Evolutionary conservation across 2,888 invertebrate genomes (phyloP).

Genomic region (Drosophila paucipuncta): DNA sequence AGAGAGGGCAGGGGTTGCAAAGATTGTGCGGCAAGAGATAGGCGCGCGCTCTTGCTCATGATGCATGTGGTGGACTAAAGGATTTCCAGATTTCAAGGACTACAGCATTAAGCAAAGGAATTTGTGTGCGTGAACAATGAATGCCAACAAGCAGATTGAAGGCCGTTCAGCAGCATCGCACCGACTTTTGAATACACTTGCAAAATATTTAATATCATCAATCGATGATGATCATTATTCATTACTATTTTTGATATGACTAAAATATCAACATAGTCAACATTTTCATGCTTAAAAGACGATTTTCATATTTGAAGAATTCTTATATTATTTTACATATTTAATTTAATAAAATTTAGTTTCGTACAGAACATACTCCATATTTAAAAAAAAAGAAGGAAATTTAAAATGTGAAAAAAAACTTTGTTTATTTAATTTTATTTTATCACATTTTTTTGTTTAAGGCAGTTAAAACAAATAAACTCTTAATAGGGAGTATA

Average conservation of each 20-base stretch:
- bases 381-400: not conserved
- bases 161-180: not conserved
- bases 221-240: not conserved
- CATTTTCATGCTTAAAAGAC: not conserved
- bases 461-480: not conserved
- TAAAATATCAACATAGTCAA: not conserved
- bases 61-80: conserved; percentile 55
- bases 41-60: conserved; percentile 49
- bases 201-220: not conserved
- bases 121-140: conserved; percentile 76
- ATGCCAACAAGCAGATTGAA: conserved; percentile 7
- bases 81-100: conserved; percentile 76
- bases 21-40: conserved; percentile 50
- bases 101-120: conserved; percentile 72
- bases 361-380: too few relatives aligned
- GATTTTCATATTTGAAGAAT: not conserved
- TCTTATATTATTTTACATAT: too few relatives aligned
- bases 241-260: not conserved
- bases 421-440: not conserved
- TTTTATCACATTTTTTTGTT: not conserved
- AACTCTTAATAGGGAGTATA: not conserved
- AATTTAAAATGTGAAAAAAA: not conserved
- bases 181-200: not conserved
- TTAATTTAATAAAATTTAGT: not conserved
- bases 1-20: not conserved